Evolutionary conservation across 2,113 vertebrate species (phyloP).

Genomic region (Thomomys bottae): DNA sequence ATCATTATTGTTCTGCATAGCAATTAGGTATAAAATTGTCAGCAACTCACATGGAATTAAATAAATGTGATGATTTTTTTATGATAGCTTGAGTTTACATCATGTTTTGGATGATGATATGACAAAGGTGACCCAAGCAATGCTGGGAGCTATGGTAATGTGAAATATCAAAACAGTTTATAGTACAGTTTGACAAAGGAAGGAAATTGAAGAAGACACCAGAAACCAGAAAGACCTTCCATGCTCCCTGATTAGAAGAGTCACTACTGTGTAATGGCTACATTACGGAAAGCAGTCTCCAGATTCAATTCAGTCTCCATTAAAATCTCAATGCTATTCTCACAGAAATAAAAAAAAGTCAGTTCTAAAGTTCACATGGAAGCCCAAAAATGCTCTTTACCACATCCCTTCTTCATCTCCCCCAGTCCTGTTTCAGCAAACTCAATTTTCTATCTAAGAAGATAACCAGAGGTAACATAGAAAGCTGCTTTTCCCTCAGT

Average conservation of each 20-base stretch:
- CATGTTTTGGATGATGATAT: background rate
- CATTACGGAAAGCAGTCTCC: too few species aligned
- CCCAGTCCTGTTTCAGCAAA: background rate
- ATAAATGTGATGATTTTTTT: constrained; percentile 14
- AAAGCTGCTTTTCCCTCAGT: background rate
- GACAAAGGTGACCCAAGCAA: background rate
- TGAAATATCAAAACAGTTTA: background rate
- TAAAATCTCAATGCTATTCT: too few species aligned
- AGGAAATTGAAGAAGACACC: too few species aligned
- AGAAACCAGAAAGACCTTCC: too few species aligned
- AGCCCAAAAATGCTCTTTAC: background rate
- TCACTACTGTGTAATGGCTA: too few species aligned
- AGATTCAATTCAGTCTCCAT: too few species aligned
- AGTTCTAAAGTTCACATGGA: too few species aligned
- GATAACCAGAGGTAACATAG: background rate
- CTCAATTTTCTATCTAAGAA: background rate
- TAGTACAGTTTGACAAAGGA: background rate
- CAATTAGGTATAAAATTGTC: constrained; percentile 60
- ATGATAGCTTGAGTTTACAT: background rate
- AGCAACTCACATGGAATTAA: constrained; percentile 53
- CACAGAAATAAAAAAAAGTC: too few species aligned
- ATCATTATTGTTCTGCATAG: constrained; percentile 43
- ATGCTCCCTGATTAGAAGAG: too few species aligned
- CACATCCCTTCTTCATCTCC: background rate
- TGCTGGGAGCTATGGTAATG: background rate